A percentile compares a stretch with the other conserved stretches of the same genome.
Conservation (phyloP, 2,113 vertebrate species). For the Okapia johnstoni region DNA sequence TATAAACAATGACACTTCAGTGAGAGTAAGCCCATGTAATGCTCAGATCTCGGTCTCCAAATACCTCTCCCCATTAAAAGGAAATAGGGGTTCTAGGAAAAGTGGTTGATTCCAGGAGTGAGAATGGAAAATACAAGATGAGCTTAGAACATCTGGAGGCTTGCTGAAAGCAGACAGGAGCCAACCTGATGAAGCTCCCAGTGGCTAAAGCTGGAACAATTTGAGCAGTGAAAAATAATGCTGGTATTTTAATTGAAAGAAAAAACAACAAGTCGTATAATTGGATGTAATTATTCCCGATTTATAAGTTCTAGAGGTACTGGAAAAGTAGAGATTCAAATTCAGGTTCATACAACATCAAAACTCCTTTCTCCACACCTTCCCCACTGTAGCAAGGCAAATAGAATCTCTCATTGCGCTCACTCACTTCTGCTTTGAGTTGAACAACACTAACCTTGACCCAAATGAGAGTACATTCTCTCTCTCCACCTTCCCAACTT, state of each 20-base stretch:
- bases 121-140: background rate
- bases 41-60: background rate
- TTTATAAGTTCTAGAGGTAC: background rate
- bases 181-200: background rate
- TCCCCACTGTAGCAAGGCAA: background rate
- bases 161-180: background rate
- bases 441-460: background rate
- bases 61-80: background rate
- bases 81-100: background rate
- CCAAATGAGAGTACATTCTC: background rate
- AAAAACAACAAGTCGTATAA: background rate
- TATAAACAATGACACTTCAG: background rate
- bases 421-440: background rate
- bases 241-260: background rate
- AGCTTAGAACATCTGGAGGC: background rate
- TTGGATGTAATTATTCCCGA: background rate
- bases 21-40: background rate
- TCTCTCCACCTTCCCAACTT: background rate
- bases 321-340: background rate
- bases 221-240: background rate
- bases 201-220: background rate
- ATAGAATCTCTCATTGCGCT: background rate
- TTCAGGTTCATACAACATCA: background rate
- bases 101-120: background rate
- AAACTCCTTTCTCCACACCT: background rate